These are phyloP conservation scores for Theristus sp. DNA, from an alignment of 2,888 invertebrate species.

Conservation along the genomic window DNA sequence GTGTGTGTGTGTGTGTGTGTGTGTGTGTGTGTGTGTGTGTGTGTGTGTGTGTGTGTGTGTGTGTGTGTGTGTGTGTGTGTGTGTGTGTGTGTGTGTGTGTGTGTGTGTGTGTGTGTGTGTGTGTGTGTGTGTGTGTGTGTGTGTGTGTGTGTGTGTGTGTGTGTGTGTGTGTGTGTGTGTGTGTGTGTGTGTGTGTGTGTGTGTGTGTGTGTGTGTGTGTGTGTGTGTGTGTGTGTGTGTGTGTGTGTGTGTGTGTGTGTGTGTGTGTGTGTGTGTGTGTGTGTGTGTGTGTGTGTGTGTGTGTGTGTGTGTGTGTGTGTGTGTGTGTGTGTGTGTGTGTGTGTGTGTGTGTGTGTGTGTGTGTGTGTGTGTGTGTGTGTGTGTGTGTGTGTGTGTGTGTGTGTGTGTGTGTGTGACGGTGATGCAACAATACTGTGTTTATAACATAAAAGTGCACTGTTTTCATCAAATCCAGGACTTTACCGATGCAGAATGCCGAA, in stretches of 20 bases:
- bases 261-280: neutral
- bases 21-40: neutral
- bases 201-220: neutral
- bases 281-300: neutral
- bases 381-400: neutral
- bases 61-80: neutral
- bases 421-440: too few relatives aligned
- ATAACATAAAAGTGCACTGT: too few relatives aligned
- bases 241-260: neutral
- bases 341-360: neutral
- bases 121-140: neutral
- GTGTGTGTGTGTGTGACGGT: constrained; percentile 1
- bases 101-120: neutral
- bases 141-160: neutral
- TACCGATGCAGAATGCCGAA: too few relatives aligned
- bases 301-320: neutral
- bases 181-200: neutral
- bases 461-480: too few relatives aligned
- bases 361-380: neutral
- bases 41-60: neutral
- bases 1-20: neutral
- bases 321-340: neutral
- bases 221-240: neutral
- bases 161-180: neutral
- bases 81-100: neutral